These are phyloP conservation scores for Gracilinanus agilis DNA, from an alignment of 2,113 vertebrate species.

Conservation along the genomic window DNA sequence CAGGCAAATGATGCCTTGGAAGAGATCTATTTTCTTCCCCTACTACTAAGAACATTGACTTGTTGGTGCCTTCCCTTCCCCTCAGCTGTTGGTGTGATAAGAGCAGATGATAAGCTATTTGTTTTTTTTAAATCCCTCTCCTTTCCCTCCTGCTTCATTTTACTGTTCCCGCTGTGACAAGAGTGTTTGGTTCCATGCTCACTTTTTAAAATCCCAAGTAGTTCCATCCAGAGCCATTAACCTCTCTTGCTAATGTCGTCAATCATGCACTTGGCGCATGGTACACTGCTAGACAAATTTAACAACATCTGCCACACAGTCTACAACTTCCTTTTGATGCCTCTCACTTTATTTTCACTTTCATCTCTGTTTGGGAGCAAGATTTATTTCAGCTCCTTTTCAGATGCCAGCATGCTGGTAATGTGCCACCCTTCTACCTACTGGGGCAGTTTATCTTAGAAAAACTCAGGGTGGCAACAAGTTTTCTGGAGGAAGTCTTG, in stretches of 20 bases:
- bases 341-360: slow-evolving; percentile 86
- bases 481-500: slow-evolving; percentile 56
- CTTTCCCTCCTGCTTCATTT: slow-evolving; percentile 51
- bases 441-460: background rate
- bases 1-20: background rate
- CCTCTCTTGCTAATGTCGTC: slow-evolving; percentile 73
- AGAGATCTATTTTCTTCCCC: slow-evolving; percentile 12
- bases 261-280: slow-evolving; percentile 78
- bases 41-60: background rate
- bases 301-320: slow-evolving; percentile 85
- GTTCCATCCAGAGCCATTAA: slow-evolving; percentile 73
- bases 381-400: slow-evolving; percentile 78
- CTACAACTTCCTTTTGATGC: slow-evolving; percentile 85
- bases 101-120: slow-evolving; percentile 19
- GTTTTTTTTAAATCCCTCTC: slow-evolving; percentile 52
- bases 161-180: slow-evolving; percentile 49
- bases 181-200: slow-evolving; percentile 59
- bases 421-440: slow-evolving; percentile 73
- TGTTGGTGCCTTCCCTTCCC: slow-evolving; percentile 23
- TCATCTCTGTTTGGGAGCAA: slow-evolving; percentile 78
- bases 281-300: slow-evolving; percentile 83
- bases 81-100: background rate
- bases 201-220: slow-evolving; percentile 53
- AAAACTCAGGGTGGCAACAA: slow-evolving; percentile 42
- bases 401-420: slow-evolving; percentile 76